Base-by-base conservation (phyloP, 1,140 invertebrate genomes). In the Solen grandis region DNA sequence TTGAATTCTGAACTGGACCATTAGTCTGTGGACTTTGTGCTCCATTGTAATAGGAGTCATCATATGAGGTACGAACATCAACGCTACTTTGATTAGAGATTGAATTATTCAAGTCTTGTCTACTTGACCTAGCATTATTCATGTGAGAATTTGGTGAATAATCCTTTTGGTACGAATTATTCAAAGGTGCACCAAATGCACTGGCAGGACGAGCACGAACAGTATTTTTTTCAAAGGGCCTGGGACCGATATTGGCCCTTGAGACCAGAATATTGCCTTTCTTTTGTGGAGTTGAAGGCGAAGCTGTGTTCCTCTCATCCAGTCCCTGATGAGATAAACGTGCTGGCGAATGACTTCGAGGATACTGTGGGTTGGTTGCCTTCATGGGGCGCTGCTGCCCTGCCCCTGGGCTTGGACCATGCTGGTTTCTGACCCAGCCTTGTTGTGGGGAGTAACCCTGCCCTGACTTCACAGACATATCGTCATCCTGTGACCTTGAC, bases 241-340 rank as follows among this genome's bases (percentile, higher is more conserved):
- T 80, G 14, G 68, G 66, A 29, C 59, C 66, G 19, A 50, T 29
- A 31, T 70, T 50, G 52, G 68, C 27, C 19, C 77, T 14, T 16
- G 77, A 80, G 14, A 80, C 77, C 31, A 80, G 66, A 50, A 80
- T 80, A 54, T 73, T 72, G 31, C 68, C 68, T 70, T 65, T 70
- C 68, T 41, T 72, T 33, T 52, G 62, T 8, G 68, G 66, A 52
- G 66, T 62, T 4, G 65, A 79, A n/a, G 52, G 29, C 35, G 54
- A 35, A 10, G 29, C 19, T 10, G 54, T 19, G 41, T 29, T 35
- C 60, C 65, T 59, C n/a, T 73, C 68, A 29, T 65, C 69, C 10
- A n/a, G 60, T 25, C 25, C 50, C 27, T 62, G 76, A 10, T 79
- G 65, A 14, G 62, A 57, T 22, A 70, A 5, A 59, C 63, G 55